Base-by-base conservation (phyloP, 2,113 vertebrate genomes). In the Hymenochirus boettgeri region DNA sequence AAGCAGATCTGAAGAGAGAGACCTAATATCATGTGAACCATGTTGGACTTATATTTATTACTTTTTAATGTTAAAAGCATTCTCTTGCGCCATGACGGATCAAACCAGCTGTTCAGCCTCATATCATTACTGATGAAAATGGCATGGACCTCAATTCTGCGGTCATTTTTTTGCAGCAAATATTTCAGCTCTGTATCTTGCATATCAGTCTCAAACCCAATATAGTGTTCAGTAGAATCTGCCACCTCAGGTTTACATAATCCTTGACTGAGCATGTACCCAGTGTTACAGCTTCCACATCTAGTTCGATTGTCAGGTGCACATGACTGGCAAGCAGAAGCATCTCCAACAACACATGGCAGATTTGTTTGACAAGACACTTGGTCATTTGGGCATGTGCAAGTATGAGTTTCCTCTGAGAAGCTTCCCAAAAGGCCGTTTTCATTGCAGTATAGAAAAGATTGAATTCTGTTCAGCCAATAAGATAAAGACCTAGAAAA, bases 91-190 rank as follows among this genome's bases (percentile, higher is more conserved):
- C 94, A 99, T 0, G 95, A 95, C 0, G 96, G 96, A 69, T 99
- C 96, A 3, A 99, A 99, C 96, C 96, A 99, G 81, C 92, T 98
- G 72, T 98, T 98, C 42, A 99, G 93, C 13, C 96, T 90, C 94
- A 99, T 95, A 75, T 99, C 96, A 0, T 97, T 99, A 83, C 96
- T 99, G 80, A 99, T 98, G 74, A 99, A 99, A 42, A 97, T 99
- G 33, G 96, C 95, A 0, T 97, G 96, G 7, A 98, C 93, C 78
- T 98, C 94, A 1, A 99, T 89, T 26, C 94, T 79, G 2, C 94
- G 74, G 78, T 99, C 96, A 0, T 90, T 85, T 76, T 94, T 93
- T 82, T 96, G 92, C 67, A 99, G 53, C 22, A 99, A 74, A 64
- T 97, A 97, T 18, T 80, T 90, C 77, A 98, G 86, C 73, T 99